These are phyloP conservation scores for Syrphus vitripennis DNA, from an alignment of 2,888 invertebrate genomes.

Conservation along the genomic window DNA sequence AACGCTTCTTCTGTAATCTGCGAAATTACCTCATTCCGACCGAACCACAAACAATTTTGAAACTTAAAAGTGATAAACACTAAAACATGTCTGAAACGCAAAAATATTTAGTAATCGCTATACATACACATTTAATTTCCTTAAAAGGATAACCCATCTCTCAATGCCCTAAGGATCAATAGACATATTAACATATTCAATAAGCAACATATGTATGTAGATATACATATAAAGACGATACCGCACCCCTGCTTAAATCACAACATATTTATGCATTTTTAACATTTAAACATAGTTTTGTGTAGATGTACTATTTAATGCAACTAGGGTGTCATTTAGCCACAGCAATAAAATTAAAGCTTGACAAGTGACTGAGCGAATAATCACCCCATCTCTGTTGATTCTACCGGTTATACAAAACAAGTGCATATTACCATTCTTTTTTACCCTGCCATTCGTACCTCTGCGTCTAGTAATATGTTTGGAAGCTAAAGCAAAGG, in stretches of 20 bases:
- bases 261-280: constrained; percentile 48
- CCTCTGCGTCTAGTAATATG: not conserved
- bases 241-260: constrained; percentile 42
- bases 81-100: too few relatives aligned
- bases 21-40: too few relatives aligned
- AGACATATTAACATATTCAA: constrained; percentile 52
- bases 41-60: too few relatives aligned
- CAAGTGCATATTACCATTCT: constrained; percentile 62
- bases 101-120: too few relatives aligned
- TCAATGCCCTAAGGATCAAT: constrained; percentile 59
- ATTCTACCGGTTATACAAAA: constrained; percentile 20
- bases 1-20: too few relatives aligned
- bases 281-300: not conserved
- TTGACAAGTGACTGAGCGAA: constrained; percentile 60
- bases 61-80: too few relatives aligned
- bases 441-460: constrained; percentile 11
- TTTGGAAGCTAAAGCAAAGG: constrained; percentile 50
- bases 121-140: not conserved
- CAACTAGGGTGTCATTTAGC: constrained; percentile 64
- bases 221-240: constrained; percentile 25
- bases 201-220: constrained; percentile 45
- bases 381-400: constrained; percentile 48
- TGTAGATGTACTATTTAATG: constrained; percentile 21
- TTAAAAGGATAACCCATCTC: not conserved
- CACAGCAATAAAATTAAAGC: constrained; percentile 68